Conservation (phyloP, 2,888 invertebrate species). For the Halocaridina rubra region DNA sequence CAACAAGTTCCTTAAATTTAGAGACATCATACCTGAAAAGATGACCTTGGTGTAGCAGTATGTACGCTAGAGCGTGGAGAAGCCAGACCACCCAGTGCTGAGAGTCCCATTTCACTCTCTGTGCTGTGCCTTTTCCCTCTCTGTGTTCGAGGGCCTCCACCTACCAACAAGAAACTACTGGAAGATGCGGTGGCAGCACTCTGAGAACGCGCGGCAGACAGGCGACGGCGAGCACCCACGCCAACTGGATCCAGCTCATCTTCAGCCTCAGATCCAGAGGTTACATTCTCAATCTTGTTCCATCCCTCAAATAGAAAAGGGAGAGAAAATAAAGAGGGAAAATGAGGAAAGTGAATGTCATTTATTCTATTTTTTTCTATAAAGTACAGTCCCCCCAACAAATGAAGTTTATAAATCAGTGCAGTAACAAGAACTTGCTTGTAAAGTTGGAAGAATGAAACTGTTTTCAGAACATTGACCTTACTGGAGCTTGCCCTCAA, state of each 20-base stretch:
- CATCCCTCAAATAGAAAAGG: constrained; percentile 1
- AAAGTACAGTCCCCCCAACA: too few relatives aligned
- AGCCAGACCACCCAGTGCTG: constrained; percentile 39
- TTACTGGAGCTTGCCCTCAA: too few relatives aligned
- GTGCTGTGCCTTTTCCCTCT: constrained; percentile 48
- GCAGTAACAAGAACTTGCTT: too few relatives aligned
- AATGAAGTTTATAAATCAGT: too few relatives aligned
- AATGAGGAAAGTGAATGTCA: too few relatives aligned
- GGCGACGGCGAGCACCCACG: neutral
- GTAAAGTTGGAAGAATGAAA: too few relatives aligned
- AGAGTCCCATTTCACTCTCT: constrained; percentile 50
- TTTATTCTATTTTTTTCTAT: neutral
- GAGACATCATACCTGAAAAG: constrained; percentile 42
- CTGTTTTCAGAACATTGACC: too few relatives aligned
- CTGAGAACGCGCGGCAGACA: neutral
- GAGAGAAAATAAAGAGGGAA: neutral
- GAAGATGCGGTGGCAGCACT: constrained; percentile 14
- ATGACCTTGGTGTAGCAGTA: constrained; percentile 52
- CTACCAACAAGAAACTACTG: constrained; percentile 31
- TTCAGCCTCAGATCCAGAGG: constrained; percentile 58
- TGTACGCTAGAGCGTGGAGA: constrained; percentile 56
- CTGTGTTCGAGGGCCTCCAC: neutral
- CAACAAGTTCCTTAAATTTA: too few relatives aligned
- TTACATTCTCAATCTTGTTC: constrained; percentile 47
- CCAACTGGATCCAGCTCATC: constrained; percentile 46